Evolutionary conservation across 2,888 invertebrate genomes (phyloP), one percentile per base, ranked within the genome.

Genomic region (Belgica antarctica): DNA sequence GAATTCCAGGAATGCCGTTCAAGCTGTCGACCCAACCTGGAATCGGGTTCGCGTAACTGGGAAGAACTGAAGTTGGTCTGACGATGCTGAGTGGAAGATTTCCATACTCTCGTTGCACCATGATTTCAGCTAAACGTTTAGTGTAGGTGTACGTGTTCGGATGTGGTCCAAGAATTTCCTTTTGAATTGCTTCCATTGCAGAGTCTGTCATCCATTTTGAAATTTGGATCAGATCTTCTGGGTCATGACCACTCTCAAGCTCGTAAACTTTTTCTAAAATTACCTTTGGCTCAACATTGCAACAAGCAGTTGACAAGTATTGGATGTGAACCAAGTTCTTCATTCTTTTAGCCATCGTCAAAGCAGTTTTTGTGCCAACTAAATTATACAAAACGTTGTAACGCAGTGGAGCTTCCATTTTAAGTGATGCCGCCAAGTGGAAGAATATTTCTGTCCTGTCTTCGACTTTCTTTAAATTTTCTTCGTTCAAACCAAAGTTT

Each of bases 271-370:
- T 87, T 78, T 96, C 96, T 73, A 90, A 88, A 80, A 96, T 87
- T 69, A 89, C 87, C 10, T 88, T 86, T 73, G 90, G 85, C 77
- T 97, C 95, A 73, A 95, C 93, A 76, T 97, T 96, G 77, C 96
- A 95, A 78, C 96, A 98, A 0, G 97, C 96, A 0, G 97, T 97
- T 4, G 96, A 96, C n/a, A 96, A 84, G 78, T 98, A 95, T 4
- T 97, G 84, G 73, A 94, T 88, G 0, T 87, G 87, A 73, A 84
- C 83, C 24, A 97, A 81, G 8, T 90, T 85, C 74, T 87, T 88
- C 81, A 96, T 92, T 71, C 85, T 82, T 77, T 87, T 90, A 72
- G 89, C 88, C 15, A 96, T 79, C 22, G 89, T 85, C 27, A 97
- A 79, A 31, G 95, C 85, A 73, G 89, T 84, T 73, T 87, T 83